Evolutionary conservation across 2,888 invertebrate genomes (phyloP), one percentile per base, ranked within the genome.

Genomic region (Falcaria lacertinaria): DNA sequence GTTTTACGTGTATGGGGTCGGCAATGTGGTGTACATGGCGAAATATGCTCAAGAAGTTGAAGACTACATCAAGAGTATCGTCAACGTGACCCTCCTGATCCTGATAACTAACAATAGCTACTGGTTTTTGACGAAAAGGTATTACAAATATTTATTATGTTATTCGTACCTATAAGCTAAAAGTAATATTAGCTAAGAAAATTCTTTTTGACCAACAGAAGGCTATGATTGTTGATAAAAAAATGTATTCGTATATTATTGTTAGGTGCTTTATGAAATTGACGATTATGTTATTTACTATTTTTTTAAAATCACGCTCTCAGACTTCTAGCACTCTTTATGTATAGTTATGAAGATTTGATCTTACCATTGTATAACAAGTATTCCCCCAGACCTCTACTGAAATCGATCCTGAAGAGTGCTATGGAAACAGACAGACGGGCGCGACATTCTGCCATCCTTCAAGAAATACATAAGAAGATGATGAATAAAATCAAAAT

Each of bases 71-170:
- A 83, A 79, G 49, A 76, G 73, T 34, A 76, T 61, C 28, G 70
- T 84, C n/a, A 83, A 76, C 42, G 54, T 85, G 0, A 74, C 79
- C 0, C 48, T 86, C 11, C 16, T 81, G 0, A 48, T 64, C 0
- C 45, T 84, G 3, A 71, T 69, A 1, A 48, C 50, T 0, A 82
- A 74, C 35, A 74, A 69, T 40, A 79, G 68, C 41, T 75, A 73
- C 53, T 86, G 86, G 86, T 82, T 70, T 51, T 40, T 80, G 2
- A 69, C 28, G 36, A 64, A 77, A 45, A 72, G 80, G 86, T 82
- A 46, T 7, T 2, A 6, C 1, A 2, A 2, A 11, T 6, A 11
- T 11, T 28, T 28, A 11, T 28, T 28, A 28, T 6, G 1, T n/a
- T n/a, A n/a, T n/a, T n/a, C n/a, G n/a, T n/a, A n/a, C n/a, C n/a